Evolutionary conservation across 1,140 invertebrate species (phyloP), one percentile per base, ranked within the genome.

Genomic region (Oreohelix idahoensis): DNA sequence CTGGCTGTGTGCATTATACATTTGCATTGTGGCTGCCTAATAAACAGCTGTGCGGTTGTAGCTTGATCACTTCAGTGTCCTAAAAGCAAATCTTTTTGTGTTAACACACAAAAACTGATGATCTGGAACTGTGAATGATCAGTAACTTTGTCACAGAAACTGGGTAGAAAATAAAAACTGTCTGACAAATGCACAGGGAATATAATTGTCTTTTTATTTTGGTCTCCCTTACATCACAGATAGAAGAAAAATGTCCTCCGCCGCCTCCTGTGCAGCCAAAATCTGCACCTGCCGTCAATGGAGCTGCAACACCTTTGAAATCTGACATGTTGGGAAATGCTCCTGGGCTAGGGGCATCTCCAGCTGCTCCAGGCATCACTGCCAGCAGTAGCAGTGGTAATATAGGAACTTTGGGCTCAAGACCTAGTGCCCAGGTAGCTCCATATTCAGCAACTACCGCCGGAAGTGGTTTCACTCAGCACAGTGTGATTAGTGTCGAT

Each of bases 401-500:
- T 36, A 49, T 79, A 26, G 32, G 85, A 32, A 81, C 78, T 13
- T 81, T 84, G 38, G 82, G 86, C 69, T 85, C 86, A 29, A 79
- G 89, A n/a, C 89, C 89, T 20, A 88, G 87, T 84, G 89, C 89
- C 8, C 89, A 89, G 80, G 88, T 90, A 32, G 77, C 85, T 17
- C 89, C 88, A 20, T 86, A 89, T 80, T 71, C 79, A 20, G 74
- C 73, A 32, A 88, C 86, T 11, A 84, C 88, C 66, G 74, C 81
- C 39, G 83, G 39, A 29, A n/a, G 39, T 23, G 66, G 17, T 13
- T 23, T 17, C 13, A 32, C 53, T 1, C 35, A 66, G 69, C 89
- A 89, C 84, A 89, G 87, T 81, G 86, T 89, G 32, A 90, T 90
- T 39, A 88, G 81, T 84, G 87, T 89, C 23, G 89, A 89, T 74